Evolutionary conservation across 92 coral and sea anemone genomes (phyloP), one percentile per base, ranked within the genome.

Genomic region (Blastomussa wellsi): DNA sequence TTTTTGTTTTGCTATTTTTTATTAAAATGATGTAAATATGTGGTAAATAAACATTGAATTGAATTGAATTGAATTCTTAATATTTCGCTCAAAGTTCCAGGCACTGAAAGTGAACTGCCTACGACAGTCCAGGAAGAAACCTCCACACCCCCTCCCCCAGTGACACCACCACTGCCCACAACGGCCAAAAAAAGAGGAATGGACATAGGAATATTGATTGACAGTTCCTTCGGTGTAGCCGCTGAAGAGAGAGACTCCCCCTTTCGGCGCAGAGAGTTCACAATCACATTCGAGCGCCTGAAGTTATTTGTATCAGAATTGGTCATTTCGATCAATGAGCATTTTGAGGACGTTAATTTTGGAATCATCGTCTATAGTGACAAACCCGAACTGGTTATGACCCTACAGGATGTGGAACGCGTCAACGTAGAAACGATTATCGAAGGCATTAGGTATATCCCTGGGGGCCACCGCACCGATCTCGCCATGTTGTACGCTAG

Each of bases 401-500:
- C 84, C 4, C 76, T 81, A 1, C 72, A 22, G 76, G 4, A 51
- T 14, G 53, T 48, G 12, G 47, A 68, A 32, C 65, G 31, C 10
- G 33, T 81, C 19, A 36, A 81, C 67, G 84, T 81, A 0, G 20
- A 28, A 14, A 24, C 37, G 76, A 49, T 69, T 36, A 69, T 81
- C 76, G 41, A 28, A 19, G 76, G 76, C 2, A 49, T 81, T 6
- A 22, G 24, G 33, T 81, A 81, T 49, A 16, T 69, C 84, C 84
- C 76, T 29, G 84, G 67, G 14, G 84, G 77, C 2, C 84, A 81
- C 28, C 76, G 84, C 9, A 81, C 66, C 31, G 84, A 81, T 39
- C 84, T 81, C 44, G 84, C 84, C 60, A 81, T 81, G 84, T 39
- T 81, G 73, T 28, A 81, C 55, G 76, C 76, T 47, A 68, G 26